Percentiles rank a stretch among this genome's conserved stretches.
phyloP scores from a whole-genome alignment of 2,113 vertebrate genomes.

The Syngnathoides biaculeatus region DNA sequence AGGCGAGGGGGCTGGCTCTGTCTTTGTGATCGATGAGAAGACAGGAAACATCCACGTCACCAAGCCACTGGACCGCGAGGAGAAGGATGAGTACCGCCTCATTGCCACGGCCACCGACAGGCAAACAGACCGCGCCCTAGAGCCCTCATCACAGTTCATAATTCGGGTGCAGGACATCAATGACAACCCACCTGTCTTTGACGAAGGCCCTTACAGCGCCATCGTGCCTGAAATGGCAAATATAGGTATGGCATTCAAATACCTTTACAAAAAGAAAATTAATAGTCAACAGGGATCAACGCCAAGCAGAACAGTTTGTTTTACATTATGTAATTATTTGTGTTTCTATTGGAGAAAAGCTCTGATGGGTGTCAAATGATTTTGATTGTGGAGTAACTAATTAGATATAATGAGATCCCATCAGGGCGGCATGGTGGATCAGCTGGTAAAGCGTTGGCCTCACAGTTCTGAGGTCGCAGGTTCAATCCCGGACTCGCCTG shows the following conservation, averaged over 20 bases:
- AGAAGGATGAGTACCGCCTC: constrained; percentile 86
- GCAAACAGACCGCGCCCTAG: constrained; percentile 83
- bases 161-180: constrained; percentile 93
- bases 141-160: constrained; percentile 88
- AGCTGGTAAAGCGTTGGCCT: too few species aligned
- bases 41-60: constrained; percentile 92
- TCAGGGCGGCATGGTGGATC: too few species aligned
- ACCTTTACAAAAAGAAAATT: not conserved
- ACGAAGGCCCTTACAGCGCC: constrained; percentile 83
- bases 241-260: constrained; percentile 67
- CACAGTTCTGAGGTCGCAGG: too few species aligned
- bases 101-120: constrained; percentile 85
- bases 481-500: too few species aligned
- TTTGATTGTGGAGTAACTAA: too few species aligned
- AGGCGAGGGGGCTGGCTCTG: constrained; percentile 86
- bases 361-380: not conserved
- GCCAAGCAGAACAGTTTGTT: not conserved
- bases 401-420: too few species aligned
- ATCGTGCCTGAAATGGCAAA: constrained; percentile 88
- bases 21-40: constrained; percentile 91
- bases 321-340: not conserved
- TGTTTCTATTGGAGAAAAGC: not conserved
- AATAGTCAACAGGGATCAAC: not conserved
- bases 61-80: constrained; percentile 87
- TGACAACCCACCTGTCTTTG: constrained; percentile 87